Percentiles rank a stretch among this genome's conserved stretches.
These are phyloP conservation scores for Drosophila paramelanica DNA, from an alignment of 2,888 invertebrate species.

Conservation along the genomic window DNA sequence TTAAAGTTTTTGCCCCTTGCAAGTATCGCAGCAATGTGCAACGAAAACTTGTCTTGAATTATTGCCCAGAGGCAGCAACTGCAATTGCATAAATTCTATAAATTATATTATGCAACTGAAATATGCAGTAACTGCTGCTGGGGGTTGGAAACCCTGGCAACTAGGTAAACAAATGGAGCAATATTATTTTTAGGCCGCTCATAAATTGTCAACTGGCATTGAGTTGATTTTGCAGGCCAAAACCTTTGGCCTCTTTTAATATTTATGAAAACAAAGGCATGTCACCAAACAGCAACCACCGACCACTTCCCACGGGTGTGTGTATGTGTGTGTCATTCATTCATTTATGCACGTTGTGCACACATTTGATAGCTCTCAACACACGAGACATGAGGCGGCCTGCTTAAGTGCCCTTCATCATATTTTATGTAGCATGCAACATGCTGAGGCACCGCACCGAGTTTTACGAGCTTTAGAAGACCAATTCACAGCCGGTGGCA, in stretches of 20 bases:
- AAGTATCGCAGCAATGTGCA: constrained; percentile 31
- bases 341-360: constrained; percentile 72
- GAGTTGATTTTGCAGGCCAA: constrained; percentile 46
- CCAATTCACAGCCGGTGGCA: constrained; percentile 63
- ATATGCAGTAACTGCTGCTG: constrained; percentile 1
- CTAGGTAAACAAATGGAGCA: constrained; percentile 56
- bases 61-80: constrained; percentile 38
- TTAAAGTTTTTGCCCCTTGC: neutral
- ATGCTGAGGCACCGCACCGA: constrained; percentile 26
- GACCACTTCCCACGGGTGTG: constrained; percentile 1
- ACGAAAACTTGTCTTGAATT: constrained; percentile 56
- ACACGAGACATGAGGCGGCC: constrained; percentile 43
- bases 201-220: constrained; percentile 45
- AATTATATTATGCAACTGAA: constrained; percentile 41
- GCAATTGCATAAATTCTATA: constrained; percentile 50
- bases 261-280: constrained; percentile 71
- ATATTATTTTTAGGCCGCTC: constrained; percentile 39
- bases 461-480: constrained; percentile 69
- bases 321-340: constrained; percentile 46
- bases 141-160: constrained; percentile 15
- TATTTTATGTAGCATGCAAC: constrained; percentile 71
- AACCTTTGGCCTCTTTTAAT: constrained; percentile 62
- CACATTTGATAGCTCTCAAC: constrained; percentile 76
- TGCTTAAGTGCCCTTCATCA: constrained; percentile 75
- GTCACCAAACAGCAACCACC: constrained; percentile 26